Percentiles rank a stretch among this genome's conserved stretches.
Evolutionary conservation across 1,140 invertebrate genomes (phyloP).

Genomic region (Lucilia sericata): DNA sequence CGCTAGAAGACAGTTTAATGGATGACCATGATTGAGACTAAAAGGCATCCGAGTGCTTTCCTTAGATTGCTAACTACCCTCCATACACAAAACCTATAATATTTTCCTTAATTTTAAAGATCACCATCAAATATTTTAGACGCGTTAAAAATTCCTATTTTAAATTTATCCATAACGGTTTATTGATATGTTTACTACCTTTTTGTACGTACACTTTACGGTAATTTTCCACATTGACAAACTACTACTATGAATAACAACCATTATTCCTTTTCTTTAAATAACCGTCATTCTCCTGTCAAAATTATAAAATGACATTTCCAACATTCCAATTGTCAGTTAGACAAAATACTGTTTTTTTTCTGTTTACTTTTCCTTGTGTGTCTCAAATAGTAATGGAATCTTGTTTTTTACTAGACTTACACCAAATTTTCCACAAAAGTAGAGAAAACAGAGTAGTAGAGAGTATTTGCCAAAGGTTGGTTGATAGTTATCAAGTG

Average conservation of each 20-base stretch:
- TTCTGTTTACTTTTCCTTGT: neutral
- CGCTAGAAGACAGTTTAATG: too few relatives aligned
- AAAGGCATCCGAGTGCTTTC: too few relatives aligned
- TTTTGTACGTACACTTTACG: neutral
- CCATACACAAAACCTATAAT: too few relatives aligned
- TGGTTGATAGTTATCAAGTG: neutral
- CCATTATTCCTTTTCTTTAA: neutral
- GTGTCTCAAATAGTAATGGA: constrained; percentile 32
- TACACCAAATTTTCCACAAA: neutral
- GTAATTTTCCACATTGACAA: neutral
- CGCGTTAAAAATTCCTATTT: too few relatives aligned
- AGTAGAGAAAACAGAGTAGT: constrained; percentile 14
- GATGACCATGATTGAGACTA: too few relatives aligned
- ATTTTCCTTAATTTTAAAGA: too few relatives aligned
- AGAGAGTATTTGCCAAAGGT: neutral
- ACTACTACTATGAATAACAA: neutral
- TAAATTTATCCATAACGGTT: neutral
- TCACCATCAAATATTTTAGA: too few relatives aligned
- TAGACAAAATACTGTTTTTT: neutral
- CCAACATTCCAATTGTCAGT: constrained; percentile 30
- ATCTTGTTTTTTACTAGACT: constrained; percentile 7
- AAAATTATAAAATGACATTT: neutral
- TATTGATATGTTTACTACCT: neutral
- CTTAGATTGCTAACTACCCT: too few relatives aligned
- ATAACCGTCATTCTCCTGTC: neutral